phyloP scores from a whole-genome alignment of 2,888 invertebrate species.

The Drosophila putrida region DNA sequence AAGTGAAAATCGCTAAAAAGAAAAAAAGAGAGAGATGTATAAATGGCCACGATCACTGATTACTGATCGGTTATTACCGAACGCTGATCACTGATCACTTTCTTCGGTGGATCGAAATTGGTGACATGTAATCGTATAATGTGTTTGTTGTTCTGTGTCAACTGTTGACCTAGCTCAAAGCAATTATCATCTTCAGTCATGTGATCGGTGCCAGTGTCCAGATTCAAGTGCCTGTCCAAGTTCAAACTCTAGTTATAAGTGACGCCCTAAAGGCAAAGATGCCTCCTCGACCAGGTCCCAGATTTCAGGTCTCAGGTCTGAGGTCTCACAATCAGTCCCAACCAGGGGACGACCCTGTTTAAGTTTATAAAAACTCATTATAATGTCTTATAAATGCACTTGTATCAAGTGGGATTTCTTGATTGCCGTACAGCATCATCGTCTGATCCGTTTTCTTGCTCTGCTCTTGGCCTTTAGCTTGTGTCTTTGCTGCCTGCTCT shows the following conservation, averaged over 20 bases:
- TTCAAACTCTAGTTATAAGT: slow-evolving; percentile 71
- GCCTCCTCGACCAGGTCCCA: slow-evolving; percentile 8
- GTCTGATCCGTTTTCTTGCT: slow-evolving; percentile 51
- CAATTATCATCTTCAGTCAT: slow-evolving; percentile 71
- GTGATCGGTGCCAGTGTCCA: slow-evolving; percentile 55
- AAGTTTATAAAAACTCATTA: slow-evolving; percentile 83
- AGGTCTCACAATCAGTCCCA: too few species aligned
- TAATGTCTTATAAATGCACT: slow-evolving; percentile 82
- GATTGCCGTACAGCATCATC: slow-evolving; percentile 55
- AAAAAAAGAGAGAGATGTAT: slow-evolving; percentile 55
- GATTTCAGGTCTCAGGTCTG: too few species aligned
- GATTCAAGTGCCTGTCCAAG: slow-evolving; percentile 60
- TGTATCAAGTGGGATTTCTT: slow-evolving; percentile 81
- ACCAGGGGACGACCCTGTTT: slow-evolving; percentile 72
- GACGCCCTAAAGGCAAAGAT: slow-evolving; percentile 74
- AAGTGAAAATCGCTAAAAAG: slow-evolving; percentile 63
- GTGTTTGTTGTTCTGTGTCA: slow-evolving; percentile 17
- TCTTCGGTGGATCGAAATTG: slow-evolving; percentile 61
- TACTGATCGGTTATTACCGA: neutral
- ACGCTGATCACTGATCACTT: slow-evolving; percentile 52
- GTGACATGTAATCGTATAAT: slow-evolving; percentile 62
- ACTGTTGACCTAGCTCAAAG: slow-evolving; percentile 70
- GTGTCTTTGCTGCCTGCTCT: slow-evolving; percentile 24
- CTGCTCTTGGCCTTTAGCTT: slow-evolving; percentile 42
- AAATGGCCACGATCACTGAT: slow-evolving; percentile 64